Percentiles rank a stretch among this genome's conserved stretches.
phyloP scores from a whole-genome alignment of 2,888 invertebrate genomes.

The Rhagium mordax region DNA sequence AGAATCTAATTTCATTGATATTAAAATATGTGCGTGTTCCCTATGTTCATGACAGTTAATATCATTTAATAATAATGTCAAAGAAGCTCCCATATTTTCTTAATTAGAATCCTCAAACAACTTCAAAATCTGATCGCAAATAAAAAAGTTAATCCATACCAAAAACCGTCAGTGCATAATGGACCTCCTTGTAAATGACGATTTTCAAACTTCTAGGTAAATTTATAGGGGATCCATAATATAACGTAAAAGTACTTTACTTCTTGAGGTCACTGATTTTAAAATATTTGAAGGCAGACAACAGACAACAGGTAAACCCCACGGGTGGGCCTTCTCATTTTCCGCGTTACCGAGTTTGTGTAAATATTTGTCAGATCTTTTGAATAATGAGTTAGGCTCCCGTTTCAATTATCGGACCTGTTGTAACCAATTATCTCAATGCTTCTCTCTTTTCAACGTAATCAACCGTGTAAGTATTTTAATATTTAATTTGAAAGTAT shows the following conservation, averaged over 20 bases:
- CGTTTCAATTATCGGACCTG: conserved; percentile 55
- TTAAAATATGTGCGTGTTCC: too few species aligned
- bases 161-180: too few species aligned
- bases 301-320: background rate
- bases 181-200: too few species aligned
- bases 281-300: background rate
- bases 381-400: conserved; percentile 61
- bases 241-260: background rate
- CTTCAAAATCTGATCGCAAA: too few species aligned
- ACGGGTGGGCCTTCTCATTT: conserved; percentile 45
- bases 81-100: too few species aligned
- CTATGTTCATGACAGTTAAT: too few species aligned
- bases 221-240: too few species aligned
- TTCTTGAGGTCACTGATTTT: background rate
- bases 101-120: too few species aligned
- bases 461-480: background rate
- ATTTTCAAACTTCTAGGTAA: too few species aligned
- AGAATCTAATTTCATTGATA: too few species aligned
- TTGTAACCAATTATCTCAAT: background rate
- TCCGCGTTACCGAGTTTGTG: conserved; percentile 59
- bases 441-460: background rate
- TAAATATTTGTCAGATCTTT: conserved; percentile 63
- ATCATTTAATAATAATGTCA: too few species aligned
- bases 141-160: too few species aligned
- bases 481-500: background rate